These are phyloP conservation scores for Drosophila meridiana DNA, from an alignment of 2,888 invertebrate species.

Conservation along the genomic window DNA sequence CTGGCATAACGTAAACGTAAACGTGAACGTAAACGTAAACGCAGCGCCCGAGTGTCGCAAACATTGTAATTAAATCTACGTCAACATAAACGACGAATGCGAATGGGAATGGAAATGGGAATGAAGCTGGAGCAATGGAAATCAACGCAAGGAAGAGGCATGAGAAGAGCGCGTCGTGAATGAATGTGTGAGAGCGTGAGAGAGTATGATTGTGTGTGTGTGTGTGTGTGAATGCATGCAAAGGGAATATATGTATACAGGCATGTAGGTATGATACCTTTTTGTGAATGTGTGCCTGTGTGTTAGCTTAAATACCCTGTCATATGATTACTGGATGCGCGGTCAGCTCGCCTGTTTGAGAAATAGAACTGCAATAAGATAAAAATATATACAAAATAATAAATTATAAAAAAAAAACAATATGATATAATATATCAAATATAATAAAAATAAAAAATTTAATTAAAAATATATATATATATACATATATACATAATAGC, in stretches of 20 bases:
- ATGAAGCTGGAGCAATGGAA: constrained; percentile 21
- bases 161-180: neutral
- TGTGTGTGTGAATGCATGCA: neutral
- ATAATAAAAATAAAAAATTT: neutral
- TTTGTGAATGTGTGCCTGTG: neutral
- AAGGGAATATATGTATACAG: neutral
- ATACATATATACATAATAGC: no score
- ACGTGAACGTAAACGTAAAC: constrained; percentile 49
- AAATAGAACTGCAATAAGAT: neutral
- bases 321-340: neutral
- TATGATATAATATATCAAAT: neutral
- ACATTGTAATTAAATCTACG: constrained; percentile 80
- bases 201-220: neutral
- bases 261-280: constrained; percentile 9
- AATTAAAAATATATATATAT: no score
- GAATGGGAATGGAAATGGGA: constrained; percentile 26
- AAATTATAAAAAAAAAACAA: neutral
- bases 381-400: neutral
- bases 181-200: neutral
- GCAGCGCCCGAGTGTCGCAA: constrained; percentile 57
- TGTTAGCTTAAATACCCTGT: constrained; percentile 16
- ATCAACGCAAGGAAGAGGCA: constrained; percentile 4
- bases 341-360: no score
- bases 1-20: constrained; percentile 29
- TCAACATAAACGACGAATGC: constrained; percentile 63